phyloP scores from a whole-genome alignment of 2,888 invertebrate genomes.

The Zelleria hepariella region DNA sequence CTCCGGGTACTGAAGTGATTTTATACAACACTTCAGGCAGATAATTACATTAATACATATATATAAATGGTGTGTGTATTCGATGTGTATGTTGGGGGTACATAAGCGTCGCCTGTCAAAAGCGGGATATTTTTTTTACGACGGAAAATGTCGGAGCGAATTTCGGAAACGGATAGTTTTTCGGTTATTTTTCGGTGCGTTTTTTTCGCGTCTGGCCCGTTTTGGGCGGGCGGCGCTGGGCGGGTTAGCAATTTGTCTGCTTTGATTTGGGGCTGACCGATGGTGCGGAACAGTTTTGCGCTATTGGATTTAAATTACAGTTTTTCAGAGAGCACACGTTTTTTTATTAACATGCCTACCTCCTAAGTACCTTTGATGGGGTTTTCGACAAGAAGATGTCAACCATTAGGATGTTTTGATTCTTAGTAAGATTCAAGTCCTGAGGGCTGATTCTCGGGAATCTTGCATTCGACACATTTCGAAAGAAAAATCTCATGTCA shows the following conservation, averaged over 20 bases:
- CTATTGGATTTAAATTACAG: too few species aligned
- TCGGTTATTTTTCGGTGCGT: background rate
- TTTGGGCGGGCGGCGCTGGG: background rate
- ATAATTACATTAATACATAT: constrained; percentile 56
- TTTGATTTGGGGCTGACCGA: background rate
- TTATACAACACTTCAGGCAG: constrained; percentile 58
- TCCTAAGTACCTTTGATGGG: too few species aligned
- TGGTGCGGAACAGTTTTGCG: background rate
- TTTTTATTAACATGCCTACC: too few species aligned
- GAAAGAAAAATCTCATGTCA: too few species aligned
- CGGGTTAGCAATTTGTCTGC: background rate
- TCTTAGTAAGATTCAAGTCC: too few species aligned
- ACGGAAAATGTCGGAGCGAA: background rate
- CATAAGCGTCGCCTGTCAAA: background rate
- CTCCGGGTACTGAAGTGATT: constrained; percentile 26
- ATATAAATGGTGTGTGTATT: constrained; percentile 25
- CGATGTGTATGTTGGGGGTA: background rate
- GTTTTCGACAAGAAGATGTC: too few species aligned
- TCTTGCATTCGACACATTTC: too few species aligned
- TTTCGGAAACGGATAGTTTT: background rate
- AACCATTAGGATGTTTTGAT: too few species aligned
- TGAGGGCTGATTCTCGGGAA: too few species aligned
- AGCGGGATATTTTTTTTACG: background rate
- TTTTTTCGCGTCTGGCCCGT: background rate
- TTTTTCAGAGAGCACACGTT: too few species aligned